These are phyloP conservation scores for Lasiurus borealis DNA, from an alignment of 2,113 vertebrate species.

Conservation along the genomic window DNA sequence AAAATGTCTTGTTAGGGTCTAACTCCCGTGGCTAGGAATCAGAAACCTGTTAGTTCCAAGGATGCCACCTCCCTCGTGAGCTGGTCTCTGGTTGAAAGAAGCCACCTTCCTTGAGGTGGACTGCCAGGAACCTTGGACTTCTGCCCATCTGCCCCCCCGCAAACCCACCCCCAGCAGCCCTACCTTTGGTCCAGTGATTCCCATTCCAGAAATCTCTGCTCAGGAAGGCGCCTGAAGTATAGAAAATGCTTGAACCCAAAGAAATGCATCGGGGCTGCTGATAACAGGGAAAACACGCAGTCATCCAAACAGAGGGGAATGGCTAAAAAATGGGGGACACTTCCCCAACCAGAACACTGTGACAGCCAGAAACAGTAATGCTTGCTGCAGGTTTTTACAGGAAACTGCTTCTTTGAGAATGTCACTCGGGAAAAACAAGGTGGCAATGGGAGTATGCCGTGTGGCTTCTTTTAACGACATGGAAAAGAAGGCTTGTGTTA, in stretches of 20 bases:
- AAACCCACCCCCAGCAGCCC: background rate
- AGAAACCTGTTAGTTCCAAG: background rate
- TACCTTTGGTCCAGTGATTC: background rate
- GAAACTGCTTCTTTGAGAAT: background rate
- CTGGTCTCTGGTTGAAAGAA: background rate
- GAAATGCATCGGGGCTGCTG: background rate
- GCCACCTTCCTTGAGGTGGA: fast-evolving
- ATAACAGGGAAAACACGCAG: background rate
- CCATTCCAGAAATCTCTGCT: background rate
- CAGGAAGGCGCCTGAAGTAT: background rate
- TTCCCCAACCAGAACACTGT: background rate
- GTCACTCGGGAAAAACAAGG: background rate
- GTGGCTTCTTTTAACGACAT: background rate
- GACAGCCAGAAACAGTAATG: background rate
- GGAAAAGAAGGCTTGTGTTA: background rate
- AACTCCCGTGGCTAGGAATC: background rate
- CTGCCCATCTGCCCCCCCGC: background rate
- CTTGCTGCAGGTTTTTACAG: background rate
- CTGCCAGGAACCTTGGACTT: background rate
- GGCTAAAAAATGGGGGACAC: background rate
- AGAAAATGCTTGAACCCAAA: background rate
- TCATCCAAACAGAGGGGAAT: too few species aligned
- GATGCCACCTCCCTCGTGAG: background rate
- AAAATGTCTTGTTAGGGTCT: background rate
- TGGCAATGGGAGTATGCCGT: background rate